Evolutionary conservation across 2,113 vertebrate genomes (phyloP).

Genomic region (Hystrix cristata): DNA sequence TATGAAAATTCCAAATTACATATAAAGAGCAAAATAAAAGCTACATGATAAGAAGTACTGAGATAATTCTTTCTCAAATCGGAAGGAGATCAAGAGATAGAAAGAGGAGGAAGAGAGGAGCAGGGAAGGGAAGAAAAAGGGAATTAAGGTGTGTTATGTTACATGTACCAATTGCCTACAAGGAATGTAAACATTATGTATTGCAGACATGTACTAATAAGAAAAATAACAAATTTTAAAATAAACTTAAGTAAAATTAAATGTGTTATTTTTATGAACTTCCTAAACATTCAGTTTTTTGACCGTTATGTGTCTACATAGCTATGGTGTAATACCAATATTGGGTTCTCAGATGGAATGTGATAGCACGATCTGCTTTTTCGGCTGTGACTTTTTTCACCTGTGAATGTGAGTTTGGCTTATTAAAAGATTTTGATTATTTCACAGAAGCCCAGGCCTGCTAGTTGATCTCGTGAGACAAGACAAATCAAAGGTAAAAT

Average conservation of each 20-base stretch:
- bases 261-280: constrained; percentile 21
- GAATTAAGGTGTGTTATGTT: not conserved
- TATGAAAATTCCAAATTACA: not conserved
- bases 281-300: not conserved
- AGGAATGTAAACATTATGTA: not conserved
- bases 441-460: not conserved
- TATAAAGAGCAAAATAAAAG: not conserved
- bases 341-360: not conserved
- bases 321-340: not conserved
- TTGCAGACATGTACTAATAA: not conserved
- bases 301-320: not conserved
- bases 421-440: not conserved
- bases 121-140: not conserved
- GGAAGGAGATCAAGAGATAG: not conserved
- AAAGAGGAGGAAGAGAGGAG: not conserved
- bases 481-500: not conserved
- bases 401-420: not conserved
- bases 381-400: not conserved
- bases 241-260: constrained; percentile 4
- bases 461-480: not conserved
- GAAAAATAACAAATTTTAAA: not conserved
- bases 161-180: not conserved
- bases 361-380: not conserved
- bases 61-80: not conserved
- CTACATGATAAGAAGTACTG: not conserved